Evolutionary conservation across 2,888 invertebrate genomes (phyloP), one percentile per base, ranked within the genome.

Genomic region (Lepidocyrtinus sp.): DNA sequence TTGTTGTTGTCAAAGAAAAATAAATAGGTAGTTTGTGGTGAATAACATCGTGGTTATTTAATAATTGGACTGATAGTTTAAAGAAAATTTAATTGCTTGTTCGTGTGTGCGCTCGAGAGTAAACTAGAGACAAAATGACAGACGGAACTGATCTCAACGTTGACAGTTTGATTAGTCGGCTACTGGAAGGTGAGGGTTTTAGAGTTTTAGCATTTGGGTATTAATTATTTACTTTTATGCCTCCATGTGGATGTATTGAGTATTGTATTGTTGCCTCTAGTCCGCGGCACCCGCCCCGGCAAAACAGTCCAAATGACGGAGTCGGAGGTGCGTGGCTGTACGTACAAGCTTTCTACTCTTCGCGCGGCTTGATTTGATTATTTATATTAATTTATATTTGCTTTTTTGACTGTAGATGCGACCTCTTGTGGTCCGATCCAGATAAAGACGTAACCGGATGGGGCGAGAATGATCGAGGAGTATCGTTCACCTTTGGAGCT

Each of bases 401-500:
- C 12, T 67, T 25, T 21, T n/a, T n/a, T n/a, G n/a, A n/a, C n/a
- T 55, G 59, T 55, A 70, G 70, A 1, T 70, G 91, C 88, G 91
- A 91, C 87, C 87, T 91, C 82, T 87, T 91, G 82, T 91, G 91
- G 99, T 97, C 98, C 5, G 98, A 96, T 91, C 96, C 96, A 0
- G 98, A 98, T 89, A 98, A 98, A 87, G 96, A 96, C 89, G 98
- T 98, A 81, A 96, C 96, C 92, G 99, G 99, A 24, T 99, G 99
- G 99, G 99, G 99, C 73, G 99, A 99, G 90, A 99, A 99, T 89
- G 99, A 99, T 90, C 94, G 99, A 88, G 99, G 99, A 75, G 99
- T 99, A 85, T 97, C 97, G 88, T 99, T 99, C 90, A 99, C 99
- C 26, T 99, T 99, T 90, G 99, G 99, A 88, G 96, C 97, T 69